These are phyloP conservation scores for Scophthalmus maximus DNA, from an alignment of 2,113 vertebrate genomes.

Conservation along the genomic window DNA sequence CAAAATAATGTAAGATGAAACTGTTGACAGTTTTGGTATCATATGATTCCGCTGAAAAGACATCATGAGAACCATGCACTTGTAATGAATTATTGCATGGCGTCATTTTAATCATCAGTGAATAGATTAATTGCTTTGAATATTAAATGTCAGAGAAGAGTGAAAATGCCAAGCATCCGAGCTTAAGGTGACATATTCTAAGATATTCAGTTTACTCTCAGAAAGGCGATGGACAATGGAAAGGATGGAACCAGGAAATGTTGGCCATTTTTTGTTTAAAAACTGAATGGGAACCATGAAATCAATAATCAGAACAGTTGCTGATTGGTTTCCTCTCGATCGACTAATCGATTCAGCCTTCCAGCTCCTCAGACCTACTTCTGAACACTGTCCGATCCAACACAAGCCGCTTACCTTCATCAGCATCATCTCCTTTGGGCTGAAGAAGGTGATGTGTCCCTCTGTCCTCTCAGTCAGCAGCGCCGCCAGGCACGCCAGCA, in stretches of 20 bases:
- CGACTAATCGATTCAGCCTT: background rate
- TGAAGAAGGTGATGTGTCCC: conserved; percentile 88
- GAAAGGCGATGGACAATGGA: background rate
- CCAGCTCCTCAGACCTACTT: background rate
- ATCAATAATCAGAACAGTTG: background rate
- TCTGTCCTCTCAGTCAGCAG: conserved; percentile 82
- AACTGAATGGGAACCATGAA: background rate
- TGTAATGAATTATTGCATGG: background rate
- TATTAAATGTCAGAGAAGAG: no score
- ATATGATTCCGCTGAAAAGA: background rate
- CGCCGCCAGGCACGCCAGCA: conserved; percentile 74
- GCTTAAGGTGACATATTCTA: no score
- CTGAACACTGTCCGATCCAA: background rate
- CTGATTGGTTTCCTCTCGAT: background rate
- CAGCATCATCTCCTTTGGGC: conserved; percentile 81
- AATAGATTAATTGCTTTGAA: no score
- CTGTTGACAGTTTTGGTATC: no score
- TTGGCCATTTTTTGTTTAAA: background rate
- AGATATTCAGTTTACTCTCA: background rate
- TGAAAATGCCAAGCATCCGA: no score
- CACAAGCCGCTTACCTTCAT: conserved; percentile 81
- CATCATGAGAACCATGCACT: background rate
- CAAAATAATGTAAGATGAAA: background rate
- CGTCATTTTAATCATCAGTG: no score
- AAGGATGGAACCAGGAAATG: background rate